phyloP scores from a whole-genome alignment of 2,113 vertebrate genomes.

The Hiodon alosoides region DNA sequence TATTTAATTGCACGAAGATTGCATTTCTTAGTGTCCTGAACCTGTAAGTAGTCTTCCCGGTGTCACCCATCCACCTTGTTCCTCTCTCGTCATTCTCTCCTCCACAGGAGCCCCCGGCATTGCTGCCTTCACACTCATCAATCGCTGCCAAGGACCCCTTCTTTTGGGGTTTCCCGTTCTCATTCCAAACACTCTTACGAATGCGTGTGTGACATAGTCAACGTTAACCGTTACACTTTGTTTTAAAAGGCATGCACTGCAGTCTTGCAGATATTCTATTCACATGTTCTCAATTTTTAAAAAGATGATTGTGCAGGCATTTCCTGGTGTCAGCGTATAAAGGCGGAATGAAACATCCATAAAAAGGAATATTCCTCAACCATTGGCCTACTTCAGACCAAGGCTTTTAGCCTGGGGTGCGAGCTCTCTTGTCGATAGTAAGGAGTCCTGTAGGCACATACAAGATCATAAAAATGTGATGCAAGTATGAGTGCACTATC shows the following conservation, averaged over 20 bases:
- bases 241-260: not conserved
- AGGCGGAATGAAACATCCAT: constrained; percentile 46
- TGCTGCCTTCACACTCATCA: not conserved
- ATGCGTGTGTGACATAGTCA: not conserved
- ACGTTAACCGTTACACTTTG: not conserved
- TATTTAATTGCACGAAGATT: not conserved
- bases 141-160: not conserved
- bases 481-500: too few relatives aligned
- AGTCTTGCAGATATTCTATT: not conserved
- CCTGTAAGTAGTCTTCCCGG: not conserved
- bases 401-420: too few relatives aligned
- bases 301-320: not conserved
- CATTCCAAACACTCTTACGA: not conserved
- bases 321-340: constrained; percentile 37
- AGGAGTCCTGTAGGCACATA: too few relatives aligned
- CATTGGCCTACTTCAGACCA: too few relatives aligned
- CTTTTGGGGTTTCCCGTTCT: not conserved
- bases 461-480: too few relatives aligned
- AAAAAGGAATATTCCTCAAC: too few relatives aligned
- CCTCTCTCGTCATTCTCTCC: not conserved
- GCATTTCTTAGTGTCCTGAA: not conserved
- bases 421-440: too few relatives aligned
- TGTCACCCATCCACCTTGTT: not conserved
- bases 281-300: not conserved
- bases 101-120: not conserved